Percentiles rank a stretch among this genome's conserved stretches.
Evolutionary conservation across 2,888 invertebrate genomes (phyloP).

Genomic region (Hybos culiciformis): DNA sequence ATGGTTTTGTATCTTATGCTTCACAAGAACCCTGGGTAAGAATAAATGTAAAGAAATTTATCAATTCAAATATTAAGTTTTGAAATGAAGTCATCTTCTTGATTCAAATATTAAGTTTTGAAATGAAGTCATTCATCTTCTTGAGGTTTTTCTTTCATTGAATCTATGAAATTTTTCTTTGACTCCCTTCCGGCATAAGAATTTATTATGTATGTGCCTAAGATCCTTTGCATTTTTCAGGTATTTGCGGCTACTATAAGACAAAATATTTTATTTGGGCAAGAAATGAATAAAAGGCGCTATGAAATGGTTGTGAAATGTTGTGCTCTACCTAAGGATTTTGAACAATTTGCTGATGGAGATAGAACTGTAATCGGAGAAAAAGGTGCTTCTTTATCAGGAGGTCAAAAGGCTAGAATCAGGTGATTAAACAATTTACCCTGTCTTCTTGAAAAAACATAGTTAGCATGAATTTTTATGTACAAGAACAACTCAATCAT

Average conservation of each 20-base stretch:
- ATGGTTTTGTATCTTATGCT: conserved; percentile 57
- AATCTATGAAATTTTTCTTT: no score
- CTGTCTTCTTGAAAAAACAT: not conserved
- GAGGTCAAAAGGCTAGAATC: conserved; percentile 56
- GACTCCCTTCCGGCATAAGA: no score
- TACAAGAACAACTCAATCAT: not conserved
- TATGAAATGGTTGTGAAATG: conserved; percentile 34
- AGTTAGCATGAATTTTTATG: not conserved
- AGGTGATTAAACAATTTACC: conserved; percentile 18
- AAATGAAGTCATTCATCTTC: no score
- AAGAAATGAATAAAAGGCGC: conserved; percentile 20
- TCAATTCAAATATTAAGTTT: no score
- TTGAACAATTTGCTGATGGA: conserved; percentile 40
- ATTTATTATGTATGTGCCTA: no score
- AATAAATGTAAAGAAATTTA: no score
- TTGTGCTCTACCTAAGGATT: conserved; percentile 37
- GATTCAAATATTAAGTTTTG: no score
- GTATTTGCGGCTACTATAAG: conserved; percentile 60
- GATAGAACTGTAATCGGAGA: conserved; percentile 47
- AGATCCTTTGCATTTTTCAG: no score
- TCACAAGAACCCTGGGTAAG: conserved; percentile 81
- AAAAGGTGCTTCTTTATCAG: conserved; percentile 45
- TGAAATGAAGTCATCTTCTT: no score
- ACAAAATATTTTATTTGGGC: conserved; percentile 79
- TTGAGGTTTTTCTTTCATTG: no score